Conservation (phyloP, 2,888 invertebrate species). For the Drosophila subsilvestris region DNA sequence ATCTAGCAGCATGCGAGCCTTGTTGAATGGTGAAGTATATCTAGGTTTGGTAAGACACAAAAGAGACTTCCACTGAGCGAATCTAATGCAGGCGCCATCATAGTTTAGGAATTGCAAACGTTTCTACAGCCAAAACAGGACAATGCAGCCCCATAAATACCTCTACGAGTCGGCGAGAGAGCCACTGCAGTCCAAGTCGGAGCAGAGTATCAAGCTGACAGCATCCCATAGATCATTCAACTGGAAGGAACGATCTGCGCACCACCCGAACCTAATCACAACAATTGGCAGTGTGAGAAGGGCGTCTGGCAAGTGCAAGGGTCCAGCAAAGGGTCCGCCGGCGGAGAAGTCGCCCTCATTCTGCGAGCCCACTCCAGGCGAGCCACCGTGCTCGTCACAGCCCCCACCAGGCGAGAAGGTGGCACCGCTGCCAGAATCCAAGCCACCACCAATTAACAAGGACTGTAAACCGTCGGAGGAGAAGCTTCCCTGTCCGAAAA, state of each 20-base stretch:
- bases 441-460: neutral
- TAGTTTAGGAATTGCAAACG: neutral
- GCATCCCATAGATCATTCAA: neutral
- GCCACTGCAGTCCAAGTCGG: neutral
- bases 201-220: neutral
- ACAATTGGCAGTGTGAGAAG: neutral
- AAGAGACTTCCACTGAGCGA: neutral
- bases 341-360: neutral
- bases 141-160: neutral
- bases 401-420: neutral
- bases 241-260: neutral
- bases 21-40: neutral
- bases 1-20: slow-evolving; percentile 1
- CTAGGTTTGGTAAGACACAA: neutral
- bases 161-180: neutral
- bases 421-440: neutral
- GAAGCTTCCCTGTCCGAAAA: neutral
- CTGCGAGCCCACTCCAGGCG: neutral
- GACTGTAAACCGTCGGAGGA: neutral
- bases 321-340: neutral
- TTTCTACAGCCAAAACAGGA: neutral
- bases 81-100: neutral
- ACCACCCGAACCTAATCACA: neutral
- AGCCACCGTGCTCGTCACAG: neutral
- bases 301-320: neutral